Percentiles rank a stretch among this genome's conserved stretches.
Conservation (phyloP, 2,113 vertebrate species). For the Eleginops maclovinus region DNA sequence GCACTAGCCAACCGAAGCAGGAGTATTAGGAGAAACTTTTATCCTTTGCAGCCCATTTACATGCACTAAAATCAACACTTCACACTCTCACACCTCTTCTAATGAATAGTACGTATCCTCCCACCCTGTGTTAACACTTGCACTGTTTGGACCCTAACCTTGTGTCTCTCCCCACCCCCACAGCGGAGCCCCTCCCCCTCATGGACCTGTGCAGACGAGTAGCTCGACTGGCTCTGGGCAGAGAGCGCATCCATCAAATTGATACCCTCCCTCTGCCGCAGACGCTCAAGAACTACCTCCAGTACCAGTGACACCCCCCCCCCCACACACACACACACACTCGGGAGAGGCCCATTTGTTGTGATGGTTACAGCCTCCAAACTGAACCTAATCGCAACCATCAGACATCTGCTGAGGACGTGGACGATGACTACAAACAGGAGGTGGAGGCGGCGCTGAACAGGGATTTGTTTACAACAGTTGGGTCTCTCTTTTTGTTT, state of each 20-base stretch:
- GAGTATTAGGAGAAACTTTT: too few relatives aligned
- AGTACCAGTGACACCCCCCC: constrained; percentile 90
- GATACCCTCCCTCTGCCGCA: constrained; percentile 93
- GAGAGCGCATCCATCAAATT: constrained; percentile 93
- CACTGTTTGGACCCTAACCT: constrained; percentile 10
- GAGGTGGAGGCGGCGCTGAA: constrained; percentile 15
- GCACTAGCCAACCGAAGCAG: too few relatives aligned
- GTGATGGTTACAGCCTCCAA: constrained; percentile 20
- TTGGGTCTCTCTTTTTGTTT: background rate
- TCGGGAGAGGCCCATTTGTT: constrained; percentile 3
- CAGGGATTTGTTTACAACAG: constrained; percentile 61
- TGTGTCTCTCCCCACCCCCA: constrained; percentile 25
- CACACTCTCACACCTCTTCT: too few relatives aligned
- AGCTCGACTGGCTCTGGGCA: constrained; percentile 92
- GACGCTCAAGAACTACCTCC: constrained; percentile 97
- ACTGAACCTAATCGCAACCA: constrained; percentile 6
- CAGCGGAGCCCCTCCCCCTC: constrained; percentile 96
- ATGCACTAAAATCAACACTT: too few relatives aligned
- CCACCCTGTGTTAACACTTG: background rate
- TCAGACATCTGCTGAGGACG: constrained; percentile 34
- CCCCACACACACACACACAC: constrained; percentile 48
- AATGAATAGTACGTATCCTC: too few relatives aligned
- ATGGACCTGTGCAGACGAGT: constrained; percentile 97
- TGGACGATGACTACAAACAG: background rate
- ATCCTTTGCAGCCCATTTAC: too few relatives aligned